phyloP scores from a whole-genome alignment of 2,797 vertebrate species.

The Tamandua tetradactyla region DNA sequence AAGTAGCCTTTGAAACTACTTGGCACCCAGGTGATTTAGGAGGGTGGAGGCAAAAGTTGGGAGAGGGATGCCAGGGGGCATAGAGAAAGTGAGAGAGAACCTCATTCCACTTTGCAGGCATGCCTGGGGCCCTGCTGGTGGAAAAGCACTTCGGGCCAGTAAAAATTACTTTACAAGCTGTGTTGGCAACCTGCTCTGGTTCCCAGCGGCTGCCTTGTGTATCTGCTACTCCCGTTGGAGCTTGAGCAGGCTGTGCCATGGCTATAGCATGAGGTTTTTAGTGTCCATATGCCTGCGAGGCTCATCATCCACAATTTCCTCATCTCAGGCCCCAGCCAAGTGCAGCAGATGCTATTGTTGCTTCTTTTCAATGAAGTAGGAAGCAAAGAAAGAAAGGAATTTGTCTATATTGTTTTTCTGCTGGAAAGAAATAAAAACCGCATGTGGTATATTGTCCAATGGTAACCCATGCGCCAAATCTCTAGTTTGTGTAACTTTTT shows the following conservation, averaged over 20 bases:
- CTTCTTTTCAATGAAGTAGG: constrained; percentile 68
- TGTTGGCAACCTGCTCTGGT: constrained; percentile 26
- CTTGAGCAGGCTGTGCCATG: background rate
- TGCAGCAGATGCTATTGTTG: constrained; percentile 73
- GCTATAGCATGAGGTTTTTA: background rate
- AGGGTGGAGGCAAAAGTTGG: background rate
- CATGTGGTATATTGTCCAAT: constrained; percentile 40
- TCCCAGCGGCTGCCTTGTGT: background rate
- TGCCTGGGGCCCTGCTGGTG: background rate
- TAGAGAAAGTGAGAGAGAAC: background rate
- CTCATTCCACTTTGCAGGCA: background rate
- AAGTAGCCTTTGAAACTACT: background rate
- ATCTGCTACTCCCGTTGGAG: background rate
- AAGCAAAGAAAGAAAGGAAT: constrained; percentile 62
- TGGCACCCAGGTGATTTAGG: background rate
- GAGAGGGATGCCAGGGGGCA: background rate
- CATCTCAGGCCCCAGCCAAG: constrained; percentile 63
- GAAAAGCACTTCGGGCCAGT: constrained; percentile 6
- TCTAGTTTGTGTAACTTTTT: constrained; percentile 15
- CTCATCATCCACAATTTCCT: constrained; percentile 65
- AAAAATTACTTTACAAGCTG: background rate
- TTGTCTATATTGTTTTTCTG: constrained; percentile 50
- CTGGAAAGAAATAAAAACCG: constrained; percentile 67
- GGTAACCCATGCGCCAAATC: constrained; percentile 15
- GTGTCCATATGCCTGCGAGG: constrained; percentile 59